A percentile compares a stretch with the other conserved stretches of the same genome.
phyloP scores from a whole-genome alignment of 1,140 invertebrate species.

The Idris sp. region DNA sequence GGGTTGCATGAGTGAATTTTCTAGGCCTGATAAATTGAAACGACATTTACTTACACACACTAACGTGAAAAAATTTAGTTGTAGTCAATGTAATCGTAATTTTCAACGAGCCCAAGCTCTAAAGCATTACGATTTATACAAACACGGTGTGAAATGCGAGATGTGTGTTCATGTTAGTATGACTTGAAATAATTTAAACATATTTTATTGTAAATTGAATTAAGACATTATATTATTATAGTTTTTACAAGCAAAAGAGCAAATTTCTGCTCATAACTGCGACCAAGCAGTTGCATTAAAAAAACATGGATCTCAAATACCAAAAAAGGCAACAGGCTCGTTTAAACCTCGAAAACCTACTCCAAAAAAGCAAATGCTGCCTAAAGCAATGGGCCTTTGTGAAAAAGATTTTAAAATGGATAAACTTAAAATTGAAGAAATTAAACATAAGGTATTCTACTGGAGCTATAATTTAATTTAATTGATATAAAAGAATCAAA shows the following conservation, averaged over 20 bases:
- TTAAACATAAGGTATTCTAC: constrained; percentile 69
- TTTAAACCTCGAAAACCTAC: constrained; percentile 74
- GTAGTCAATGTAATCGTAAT: constrained; percentile 77
- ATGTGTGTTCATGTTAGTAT: constrained; percentile 73
- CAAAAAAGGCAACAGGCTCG: constrained; percentile 73
- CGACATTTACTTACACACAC: constrained; percentile 82
- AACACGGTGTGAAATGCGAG: constrained; percentile 74
- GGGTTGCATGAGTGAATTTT: constrained; percentile 85
- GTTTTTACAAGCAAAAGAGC: constrained; percentile 74
- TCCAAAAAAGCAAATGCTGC: constrained; percentile 71
- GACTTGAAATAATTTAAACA: not conserved
- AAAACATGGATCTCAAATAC: constrained; percentile 72
- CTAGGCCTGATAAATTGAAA: constrained; percentile 80
- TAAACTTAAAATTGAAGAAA: constrained; percentile 69
- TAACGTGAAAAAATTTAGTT: constrained; percentile 80
- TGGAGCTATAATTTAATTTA: too few species aligned
- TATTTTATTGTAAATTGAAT: not conserved
- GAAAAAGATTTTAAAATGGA: constrained; percentile 72
- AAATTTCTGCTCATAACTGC: constrained; percentile 73
- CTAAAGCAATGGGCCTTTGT: constrained; percentile 65
- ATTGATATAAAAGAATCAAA: too few species aligned
- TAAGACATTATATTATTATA: constrained; percentile 34
- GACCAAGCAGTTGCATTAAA: constrained; percentile 70
- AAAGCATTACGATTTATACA: constrained; percentile 75
- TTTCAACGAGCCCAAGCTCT: constrained; percentile 80